These are phyloP conservation scores for Procavia capensis DNA, from an alignment of 2,113 vertebrate species.

Conservation along the genomic window DNA sequence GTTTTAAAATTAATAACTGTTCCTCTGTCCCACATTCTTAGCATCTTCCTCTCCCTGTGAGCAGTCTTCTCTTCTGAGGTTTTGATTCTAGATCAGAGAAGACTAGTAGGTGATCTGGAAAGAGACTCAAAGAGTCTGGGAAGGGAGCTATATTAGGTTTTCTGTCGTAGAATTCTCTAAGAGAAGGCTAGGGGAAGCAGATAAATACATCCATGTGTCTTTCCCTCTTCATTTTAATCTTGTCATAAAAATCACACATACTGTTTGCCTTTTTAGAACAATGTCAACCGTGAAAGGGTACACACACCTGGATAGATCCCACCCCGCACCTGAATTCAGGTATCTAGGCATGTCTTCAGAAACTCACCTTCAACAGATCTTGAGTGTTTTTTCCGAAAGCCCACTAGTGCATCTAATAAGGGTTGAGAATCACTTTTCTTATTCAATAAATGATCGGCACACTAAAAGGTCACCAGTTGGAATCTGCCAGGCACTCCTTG, in stretches of 20 bases:
- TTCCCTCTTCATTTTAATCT: not conserved
- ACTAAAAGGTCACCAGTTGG: no score
- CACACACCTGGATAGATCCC: not conserved
- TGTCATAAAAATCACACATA: not conserved
- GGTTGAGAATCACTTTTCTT: slow-evolving; percentile 24
- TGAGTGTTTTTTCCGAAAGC: not conserved
- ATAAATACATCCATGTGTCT: not conserved
- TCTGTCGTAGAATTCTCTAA: not conserved
- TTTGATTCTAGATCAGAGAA: not conserved
- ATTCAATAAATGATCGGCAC: not conserved
- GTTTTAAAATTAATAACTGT: not conserved
- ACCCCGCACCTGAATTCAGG: not conserved
- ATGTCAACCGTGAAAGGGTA: not conserved
- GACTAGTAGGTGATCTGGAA: not conserved
- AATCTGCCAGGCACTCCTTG: no score
- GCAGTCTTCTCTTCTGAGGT: not conserved
- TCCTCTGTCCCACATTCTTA: not conserved
- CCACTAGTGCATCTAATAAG: not conserved
- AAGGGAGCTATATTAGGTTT: not conserved
- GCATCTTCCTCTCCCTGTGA: not conserved
- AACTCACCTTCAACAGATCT: not conserved
- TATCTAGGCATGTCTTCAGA: not conserved
- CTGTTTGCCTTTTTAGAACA: not conserved
- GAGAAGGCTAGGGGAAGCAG: not conserved
- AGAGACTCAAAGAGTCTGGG: not conserved